These are phyloP conservation scores for Myotis lucifugus DNA, from an alignment of 2,113 vertebrate species.

Conservation along the genomic window DNA sequence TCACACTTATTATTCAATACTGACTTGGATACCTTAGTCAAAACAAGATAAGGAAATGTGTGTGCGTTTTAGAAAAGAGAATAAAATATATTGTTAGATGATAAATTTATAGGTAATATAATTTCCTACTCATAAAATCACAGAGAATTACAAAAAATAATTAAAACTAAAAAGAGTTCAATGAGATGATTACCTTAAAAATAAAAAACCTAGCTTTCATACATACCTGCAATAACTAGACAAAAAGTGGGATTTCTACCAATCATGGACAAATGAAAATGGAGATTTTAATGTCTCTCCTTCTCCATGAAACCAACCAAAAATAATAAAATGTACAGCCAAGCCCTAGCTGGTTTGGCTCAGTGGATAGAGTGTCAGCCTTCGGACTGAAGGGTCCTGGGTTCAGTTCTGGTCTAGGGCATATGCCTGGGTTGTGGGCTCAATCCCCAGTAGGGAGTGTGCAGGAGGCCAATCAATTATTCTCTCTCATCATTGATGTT, in stretches of 20 bases:
- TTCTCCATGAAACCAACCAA: not conserved
- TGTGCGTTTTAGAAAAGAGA: not conserved
- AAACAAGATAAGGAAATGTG: not conserved
- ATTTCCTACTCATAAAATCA: not conserved
- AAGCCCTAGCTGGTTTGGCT: not conserved
- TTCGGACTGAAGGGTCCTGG: too few species aligned
- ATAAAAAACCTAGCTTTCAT: not conserved
- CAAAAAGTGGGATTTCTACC: not conserved
- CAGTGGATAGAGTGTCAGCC: too few species aligned
- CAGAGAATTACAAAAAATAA: constrained; percentile 26
- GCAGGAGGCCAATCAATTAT: too few species aligned
- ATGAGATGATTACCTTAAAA: not conserved
- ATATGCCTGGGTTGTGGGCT: too few species aligned
- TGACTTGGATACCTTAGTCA: not conserved
- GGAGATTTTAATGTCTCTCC: not conserved
- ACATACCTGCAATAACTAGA: not conserved
- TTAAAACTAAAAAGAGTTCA: not conserved
- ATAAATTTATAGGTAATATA: not conserved
- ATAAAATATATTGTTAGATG: not conserved
- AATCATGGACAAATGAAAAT: not conserved
- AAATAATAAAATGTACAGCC: not conserved
- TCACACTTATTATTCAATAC: constrained; percentile 6
- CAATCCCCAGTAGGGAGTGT: too few species aligned
- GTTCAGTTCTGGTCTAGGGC: too few species aligned
- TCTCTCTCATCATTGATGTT: too few species aligned